A percentile compares a stretch with the other conserved stretches of the same genome.
phyloP scores from a whole-genome alignment of 1,140 invertebrate genomes.

The Helicoverpa zea region DNA sequence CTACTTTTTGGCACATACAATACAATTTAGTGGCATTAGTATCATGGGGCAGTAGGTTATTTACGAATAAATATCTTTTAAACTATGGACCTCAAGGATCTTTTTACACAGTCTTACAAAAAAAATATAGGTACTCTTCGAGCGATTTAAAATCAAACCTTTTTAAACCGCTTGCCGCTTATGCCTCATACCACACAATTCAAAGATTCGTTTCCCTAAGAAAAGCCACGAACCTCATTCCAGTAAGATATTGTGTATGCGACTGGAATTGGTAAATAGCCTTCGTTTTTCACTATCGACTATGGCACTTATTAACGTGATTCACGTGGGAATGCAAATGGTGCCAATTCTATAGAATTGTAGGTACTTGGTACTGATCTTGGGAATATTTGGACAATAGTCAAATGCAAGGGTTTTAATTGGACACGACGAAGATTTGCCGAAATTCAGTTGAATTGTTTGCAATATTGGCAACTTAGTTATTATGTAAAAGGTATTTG shows the following conservation, averaged over 20 bases:
- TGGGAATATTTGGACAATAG: constrained; percentile 27
- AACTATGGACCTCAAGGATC: no score
- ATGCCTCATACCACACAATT: constrained; percentile 44
- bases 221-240: constrained; percentile 63
- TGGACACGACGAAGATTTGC: neutral
- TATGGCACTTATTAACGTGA: neutral
- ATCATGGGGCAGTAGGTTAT: no score
- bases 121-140: no score
- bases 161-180: neutral
- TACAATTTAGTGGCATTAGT: no score
- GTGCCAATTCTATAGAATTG: neutral
- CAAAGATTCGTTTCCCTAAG: constrained; percentile 67
- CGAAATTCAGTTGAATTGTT: neutral
- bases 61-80: no score
- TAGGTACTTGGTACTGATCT: neutral
- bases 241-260: constrained; percentile 65
- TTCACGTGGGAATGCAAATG: constrained; percentile 19
- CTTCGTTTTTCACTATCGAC: constrained; percentile 61
- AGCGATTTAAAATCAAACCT: no score
- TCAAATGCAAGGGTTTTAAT: neutral
- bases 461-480: neutral
- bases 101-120: no score
- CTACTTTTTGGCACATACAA: no score
- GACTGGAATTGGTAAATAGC: constrained; percentile 63
- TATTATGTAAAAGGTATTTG: neutral